A percentile compares a stretch with the other conserved stretches of the same genome.
These are phyloP conservation scores for Cacoxenus indagator DNA, from an alignment of 2,888 invertebrate species.

Conservation along the genomic window DNA sequence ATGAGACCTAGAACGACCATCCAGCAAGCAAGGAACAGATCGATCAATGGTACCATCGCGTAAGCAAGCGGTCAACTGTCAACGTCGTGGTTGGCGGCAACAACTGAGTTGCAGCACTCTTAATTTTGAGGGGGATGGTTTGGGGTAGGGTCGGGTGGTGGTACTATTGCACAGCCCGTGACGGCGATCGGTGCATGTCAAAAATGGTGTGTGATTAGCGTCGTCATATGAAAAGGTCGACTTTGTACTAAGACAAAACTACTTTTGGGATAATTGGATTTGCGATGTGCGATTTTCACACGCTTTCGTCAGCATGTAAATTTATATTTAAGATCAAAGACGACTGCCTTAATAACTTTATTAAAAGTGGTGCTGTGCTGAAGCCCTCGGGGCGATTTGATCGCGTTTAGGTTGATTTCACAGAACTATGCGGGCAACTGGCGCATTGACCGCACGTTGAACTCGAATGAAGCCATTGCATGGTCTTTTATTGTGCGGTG, in stretches of 20 bases:
- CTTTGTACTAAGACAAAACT: background rate
- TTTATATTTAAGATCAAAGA: background rate
- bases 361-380: background rate
- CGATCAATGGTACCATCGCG: background rate
- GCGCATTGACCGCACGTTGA: constrained; percentile 54
- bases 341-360: constrained; percentile 8
- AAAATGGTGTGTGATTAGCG: background rate
- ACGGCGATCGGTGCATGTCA: background rate
- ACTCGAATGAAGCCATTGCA: background rate
- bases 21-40: too few species aligned
- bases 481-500: background rate
- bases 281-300: background rate
- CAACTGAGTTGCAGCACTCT: background rate
- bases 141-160: too few species aligned
- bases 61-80: constrained; percentile 8
- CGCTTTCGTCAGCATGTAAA: background rate
- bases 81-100: background rate
- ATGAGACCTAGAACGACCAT: background rate
- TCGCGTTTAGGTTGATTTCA: background rate
- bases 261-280: background rate
- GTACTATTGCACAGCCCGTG: too few species aligned
- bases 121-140: too few species aligned
- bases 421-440: constrained; percentile 58
- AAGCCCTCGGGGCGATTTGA: background rate
- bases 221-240: background rate